Evolutionary conservation across 35 echinoderm and acorn worm genomes (phyloP), one percentile per base, ranked within the genome.

Genomic region (Hemicentrotus pulcherrimus): DNA sequence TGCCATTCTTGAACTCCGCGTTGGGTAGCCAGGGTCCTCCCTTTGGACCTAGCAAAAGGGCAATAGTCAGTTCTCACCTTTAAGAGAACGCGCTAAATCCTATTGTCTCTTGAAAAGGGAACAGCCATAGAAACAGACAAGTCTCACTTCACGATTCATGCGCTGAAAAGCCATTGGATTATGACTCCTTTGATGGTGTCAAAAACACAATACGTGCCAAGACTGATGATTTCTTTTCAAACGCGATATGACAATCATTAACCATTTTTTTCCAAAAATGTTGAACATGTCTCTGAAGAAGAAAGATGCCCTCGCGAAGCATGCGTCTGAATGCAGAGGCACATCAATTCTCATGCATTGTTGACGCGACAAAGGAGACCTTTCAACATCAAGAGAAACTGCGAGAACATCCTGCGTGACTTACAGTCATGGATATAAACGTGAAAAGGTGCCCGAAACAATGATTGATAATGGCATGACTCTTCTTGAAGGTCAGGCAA

Each of bases 401-500:
- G 50, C 50, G 2, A 11, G 65, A 78, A 78, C 24, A 78, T 78
- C 65, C 65, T 18, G 4, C 65, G 19, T 15, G 65, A 78, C 65
- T 78, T 78, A 28, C 65, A 22, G 65, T 78, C 65, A 78, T 78
- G 19, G 65, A 78, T 78, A n/a, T 78, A n/a, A 22, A 22, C 6
- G 24, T 78, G 65, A 78, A 78, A 78, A 28, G 65, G 19, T 78
- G 19, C 22, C 65, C 2, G n/a, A 18, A 78, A 78, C 65, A 78
- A 78, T 78, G 65, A 78, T 78, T 78, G 65, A 78, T 78, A 78
- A 78, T 78, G 65, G 65, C 65, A 78, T 78, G 65, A 78, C 65
- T 78, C 24, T 78, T n/a, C 65, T n/a, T 78, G 65, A 78, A 78
- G 65, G 65, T 78, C 65, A 78, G 65, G 19, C 18, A 6, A 8